Evolutionary conservation across 2,113 vertebrate genomes (phyloP).

Genomic region (Xenopus borealis): DNA sequence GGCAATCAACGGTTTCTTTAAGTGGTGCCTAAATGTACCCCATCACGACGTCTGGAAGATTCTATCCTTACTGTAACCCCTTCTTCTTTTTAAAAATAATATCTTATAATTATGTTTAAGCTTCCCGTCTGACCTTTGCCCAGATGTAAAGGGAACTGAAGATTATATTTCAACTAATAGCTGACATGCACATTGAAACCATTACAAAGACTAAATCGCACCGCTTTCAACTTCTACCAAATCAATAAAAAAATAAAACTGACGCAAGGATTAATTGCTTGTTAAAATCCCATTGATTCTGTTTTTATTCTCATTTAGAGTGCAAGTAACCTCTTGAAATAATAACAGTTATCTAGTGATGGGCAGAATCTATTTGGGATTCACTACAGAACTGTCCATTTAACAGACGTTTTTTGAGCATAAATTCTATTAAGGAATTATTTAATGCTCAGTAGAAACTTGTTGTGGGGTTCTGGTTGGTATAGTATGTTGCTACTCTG

Average conservation of each 20-base stretch:
- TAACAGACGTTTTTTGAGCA: too few relatives aligned
- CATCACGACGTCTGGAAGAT: not conserved
- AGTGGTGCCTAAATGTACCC: not conserved
- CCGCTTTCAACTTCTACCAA: not conserved
- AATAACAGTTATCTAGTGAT: too few relatives aligned
- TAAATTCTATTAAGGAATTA: too few relatives aligned
- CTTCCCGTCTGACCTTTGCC: not conserved
- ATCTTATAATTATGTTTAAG: not conserved
- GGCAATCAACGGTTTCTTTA: not conserved
- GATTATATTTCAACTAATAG: not conserved
- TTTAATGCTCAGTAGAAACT: too few relatives aligned
- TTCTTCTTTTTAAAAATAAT: not conserved
- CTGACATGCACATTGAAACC: not conserved
- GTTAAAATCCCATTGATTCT: not conserved
- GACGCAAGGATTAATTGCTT: slow-evolving; percentile 11
- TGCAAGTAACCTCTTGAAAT: too few relatives aligned
- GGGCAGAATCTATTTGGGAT: too few relatives aligned
- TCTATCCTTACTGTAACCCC: not conserved
- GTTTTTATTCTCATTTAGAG: slow-evolving; percentile 2
- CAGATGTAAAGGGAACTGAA: not conserved
- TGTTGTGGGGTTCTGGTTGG: too few relatives aligned
- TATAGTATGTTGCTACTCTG: too few relatives aligned
- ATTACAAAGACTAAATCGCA: not conserved
- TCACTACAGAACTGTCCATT: too few relatives aligned
- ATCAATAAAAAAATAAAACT: not conserved